Base-by-base conservation (phyloP, 2,797 vertebrate genomes). In the Typhlichthys subterraneus region DNA sequence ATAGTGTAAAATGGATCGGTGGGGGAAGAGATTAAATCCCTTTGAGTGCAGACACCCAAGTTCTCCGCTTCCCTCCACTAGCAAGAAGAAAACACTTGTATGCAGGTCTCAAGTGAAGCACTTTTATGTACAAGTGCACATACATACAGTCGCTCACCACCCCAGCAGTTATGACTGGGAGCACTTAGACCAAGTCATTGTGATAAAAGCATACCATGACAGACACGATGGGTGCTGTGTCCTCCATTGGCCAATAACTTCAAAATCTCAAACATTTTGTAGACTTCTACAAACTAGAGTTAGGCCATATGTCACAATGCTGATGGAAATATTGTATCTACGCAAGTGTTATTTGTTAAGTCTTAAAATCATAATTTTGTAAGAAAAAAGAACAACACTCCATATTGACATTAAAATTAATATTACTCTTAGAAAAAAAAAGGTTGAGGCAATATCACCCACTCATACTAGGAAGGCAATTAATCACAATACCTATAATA, bases 141-240 rank as follows among this genome's bases (percentile, higher is more conserved):
- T 31, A 54, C 60, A 70, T 72, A 54, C 79, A 64, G 52, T 68
- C 65, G 77, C 38, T 66, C 61, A 76, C 69, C 51, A 76, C 8
- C 33, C 52, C 48, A 62, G 38, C 0, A 2, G 59, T 63, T 23
- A 33, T 61, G 77, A 81, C 54, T 61, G 45, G 29, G 33, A 31
- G n/a, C 12, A 8, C 31, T 29, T 55, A 6, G n/a, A 70, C 8
- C 9, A 79, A 73, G 60, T 65, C 57, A 60, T 48, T 61, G 33
- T 63, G 62, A 75, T 47, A 60, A 79, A 57, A 60, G 72, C 61
- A 73, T 56, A 83, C 31, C 74, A n/a, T 65, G 19, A 45, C 56
- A 65, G 49, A 1, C 61, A 56, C 8, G 38, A 52, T 13, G 57
- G 65, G 65, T 53, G 65, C 50, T 31, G 65, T 67, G 64, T 46